Evolutionary conservation across 2,113 vertebrate species (phyloP).

Genomic region (Chaetops frenatus): DNA sequence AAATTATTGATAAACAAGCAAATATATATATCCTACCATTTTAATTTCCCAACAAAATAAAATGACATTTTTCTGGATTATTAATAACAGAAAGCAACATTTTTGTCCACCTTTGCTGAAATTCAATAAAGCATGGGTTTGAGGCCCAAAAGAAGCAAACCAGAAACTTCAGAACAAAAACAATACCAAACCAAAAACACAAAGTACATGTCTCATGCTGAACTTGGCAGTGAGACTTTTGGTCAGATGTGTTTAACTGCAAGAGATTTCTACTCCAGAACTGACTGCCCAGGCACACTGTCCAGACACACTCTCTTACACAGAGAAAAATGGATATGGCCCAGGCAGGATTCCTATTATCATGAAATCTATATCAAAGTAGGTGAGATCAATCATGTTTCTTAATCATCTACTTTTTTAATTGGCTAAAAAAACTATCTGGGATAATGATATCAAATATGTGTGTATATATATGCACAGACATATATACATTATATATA

Average conservation of each 20-base stretch:
- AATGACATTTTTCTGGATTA: rapidly evolving
- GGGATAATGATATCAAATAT: neutral
- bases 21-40: neutral
- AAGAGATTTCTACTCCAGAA: neutral
- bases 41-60: neutral
- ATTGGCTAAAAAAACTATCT: neutral
- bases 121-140: neutral
- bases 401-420: neutral
- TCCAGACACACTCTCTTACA: neutral
- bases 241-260: neutral
- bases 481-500: too few species aligned
- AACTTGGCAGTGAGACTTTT: neutral
- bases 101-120: neutral
- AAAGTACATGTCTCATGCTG: neutral
- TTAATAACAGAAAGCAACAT: neutral
- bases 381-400: neutral
- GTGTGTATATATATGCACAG: neutral
- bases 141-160: neutral
- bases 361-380: neutral
- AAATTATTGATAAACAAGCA: neutral
- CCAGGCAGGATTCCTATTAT: neutral
- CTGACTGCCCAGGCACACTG: neutral
- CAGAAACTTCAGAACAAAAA: neutral
- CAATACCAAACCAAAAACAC: neutral
- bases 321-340: neutral